phyloP scores from a whole-genome alignment of 2,113 vertebrate species.

The Ancistrus triradiatus region DNA sequence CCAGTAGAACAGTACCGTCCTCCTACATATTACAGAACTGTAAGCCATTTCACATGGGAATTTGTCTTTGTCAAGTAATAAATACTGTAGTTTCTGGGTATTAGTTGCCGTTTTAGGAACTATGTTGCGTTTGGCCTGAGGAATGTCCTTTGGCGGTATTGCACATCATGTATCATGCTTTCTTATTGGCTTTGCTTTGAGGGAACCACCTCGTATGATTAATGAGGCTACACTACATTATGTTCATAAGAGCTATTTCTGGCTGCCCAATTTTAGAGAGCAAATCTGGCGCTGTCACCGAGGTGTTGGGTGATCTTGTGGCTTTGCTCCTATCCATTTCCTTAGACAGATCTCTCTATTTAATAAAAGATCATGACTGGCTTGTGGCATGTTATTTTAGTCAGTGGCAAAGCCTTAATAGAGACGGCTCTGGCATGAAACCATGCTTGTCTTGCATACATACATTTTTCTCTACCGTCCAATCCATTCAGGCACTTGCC shows the following conservation, averaged over 20 bases:
- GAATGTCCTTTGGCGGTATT: constrained; percentile 22
- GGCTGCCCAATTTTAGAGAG: constrained; percentile 15
- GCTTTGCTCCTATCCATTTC: constrained; percentile 4
- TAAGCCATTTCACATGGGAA: constrained; percentile 19
- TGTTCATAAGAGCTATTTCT: constrained; percentile 23
- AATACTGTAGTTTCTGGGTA: constrained; percentile 14
- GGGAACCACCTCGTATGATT: constrained; percentile 33
- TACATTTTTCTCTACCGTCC: no score
- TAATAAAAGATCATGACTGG: constrained; percentile 11
- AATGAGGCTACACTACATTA: constrained; percentile 18
- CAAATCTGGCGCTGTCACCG: constrained; percentile 6
- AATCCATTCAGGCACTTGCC: no score
- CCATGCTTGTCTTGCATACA: constrained; percentile 20
- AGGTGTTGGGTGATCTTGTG: constrained; percentile 30
- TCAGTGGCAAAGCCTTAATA: constrained; percentile 15
- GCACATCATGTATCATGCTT: constrained; percentile 32
- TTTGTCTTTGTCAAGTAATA: constrained; percentile 28
- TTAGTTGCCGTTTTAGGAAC: constrained; percentile 26
- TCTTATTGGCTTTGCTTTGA: constrained; percentile 21
- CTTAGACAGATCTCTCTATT: constrained; percentile 3
- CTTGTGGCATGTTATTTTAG: neutral
- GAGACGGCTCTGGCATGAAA: constrained; percentile 13
- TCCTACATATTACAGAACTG: constrained; percentile 25
- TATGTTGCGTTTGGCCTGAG: constrained; percentile 27
- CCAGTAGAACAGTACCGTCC: neutral